Percentiles rank a stretch among this genome's conserved stretches.
phyloP scores from a whole-genome alignment of 2,797 vertebrate genomes.

The Ctenopoma multispine region DNA sequence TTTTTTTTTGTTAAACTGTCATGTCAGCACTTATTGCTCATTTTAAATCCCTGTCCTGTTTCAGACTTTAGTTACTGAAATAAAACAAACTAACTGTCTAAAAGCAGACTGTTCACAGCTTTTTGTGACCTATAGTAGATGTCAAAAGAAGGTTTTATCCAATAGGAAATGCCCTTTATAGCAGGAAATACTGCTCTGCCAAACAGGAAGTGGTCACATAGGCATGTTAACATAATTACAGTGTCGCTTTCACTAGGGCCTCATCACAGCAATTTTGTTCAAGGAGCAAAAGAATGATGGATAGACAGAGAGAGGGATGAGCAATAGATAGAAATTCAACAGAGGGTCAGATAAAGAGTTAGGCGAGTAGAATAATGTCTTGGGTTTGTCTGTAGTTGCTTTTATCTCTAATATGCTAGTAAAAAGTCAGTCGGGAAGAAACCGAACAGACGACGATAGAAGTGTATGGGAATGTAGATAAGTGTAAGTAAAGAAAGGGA shows the following conservation, averaged over 20 bases:
- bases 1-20: constrained; percentile 3
- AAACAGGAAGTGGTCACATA: constrained; percentile 68
- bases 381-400: constrained; percentile 57
- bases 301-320: constrained; percentile 34
- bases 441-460: neutral
- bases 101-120: constrained; percentile 23
- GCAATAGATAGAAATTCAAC: constrained; percentile 24
- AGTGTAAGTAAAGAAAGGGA: constrained; percentile 53
- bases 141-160: constrained; percentile 25
- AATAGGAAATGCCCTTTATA: constrained; percentile 51
- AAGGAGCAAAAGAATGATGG: constrained; percentile 33
- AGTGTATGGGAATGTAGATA: constrained; percentile 46
- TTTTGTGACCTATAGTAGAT: neutral
- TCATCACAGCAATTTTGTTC: constrained; percentile 51
- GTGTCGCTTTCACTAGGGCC: constrained; percentile 29
- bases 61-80: constrained; percentile 6
- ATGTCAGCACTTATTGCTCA: constrained; percentile 4
- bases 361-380: constrained; percentile 15
- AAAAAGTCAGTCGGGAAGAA: constrained; percentile 22
- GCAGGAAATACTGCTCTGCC: constrained; percentile 53
- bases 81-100: constrained; percentile 19
- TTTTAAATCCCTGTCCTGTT: neutral
- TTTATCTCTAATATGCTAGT: constrained; percentile 36
- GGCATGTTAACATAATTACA: constrained; percentile 69
- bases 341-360: constrained; percentile 35